A percentile compares a stretch with the other conserved stretches of the same genome.
These are phyloP conservation scores for Ptyas mucosa DNA, from an alignment of 2,113 vertebrate species.

Conservation along the genomic window DNA sequence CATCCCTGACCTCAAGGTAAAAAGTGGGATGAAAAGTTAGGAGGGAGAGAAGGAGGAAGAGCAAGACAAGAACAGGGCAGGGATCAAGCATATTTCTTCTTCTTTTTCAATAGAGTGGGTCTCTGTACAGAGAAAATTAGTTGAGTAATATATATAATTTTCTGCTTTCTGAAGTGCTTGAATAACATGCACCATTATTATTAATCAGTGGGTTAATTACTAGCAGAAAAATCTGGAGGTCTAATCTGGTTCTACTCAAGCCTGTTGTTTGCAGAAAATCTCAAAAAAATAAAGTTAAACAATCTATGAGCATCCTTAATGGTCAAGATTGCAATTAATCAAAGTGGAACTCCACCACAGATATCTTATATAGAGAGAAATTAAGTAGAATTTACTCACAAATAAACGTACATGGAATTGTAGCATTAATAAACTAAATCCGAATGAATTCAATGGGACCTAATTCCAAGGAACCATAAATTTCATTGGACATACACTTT, in stretches of 20 bases:
- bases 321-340: neutral
- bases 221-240: neutral
- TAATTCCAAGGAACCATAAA: neutral
- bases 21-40: neutral
- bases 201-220: neutral
- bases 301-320: neutral
- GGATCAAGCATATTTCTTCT: neutral
- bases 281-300: neutral
- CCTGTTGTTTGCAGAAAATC: neutral
- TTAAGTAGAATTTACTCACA: neutral
- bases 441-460: neutral
- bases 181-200: neutral
- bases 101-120: neutral
- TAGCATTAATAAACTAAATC: neutral
- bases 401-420: neutral
- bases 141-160: neutral
- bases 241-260: neutral
- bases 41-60: rapidly evolving
- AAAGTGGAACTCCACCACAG: neutral
- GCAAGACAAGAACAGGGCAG: neutral
- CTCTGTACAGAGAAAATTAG: neutral
- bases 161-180: neutral
- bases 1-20: slow-evolving; percentile 94
- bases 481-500: neutral
- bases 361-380: neutral